These are phyloP conservation scores for Opisthocomus hoazin DNA, from an alignment of 2,113 vertebrate genomes.

Conservation along the genomic window DNA sequence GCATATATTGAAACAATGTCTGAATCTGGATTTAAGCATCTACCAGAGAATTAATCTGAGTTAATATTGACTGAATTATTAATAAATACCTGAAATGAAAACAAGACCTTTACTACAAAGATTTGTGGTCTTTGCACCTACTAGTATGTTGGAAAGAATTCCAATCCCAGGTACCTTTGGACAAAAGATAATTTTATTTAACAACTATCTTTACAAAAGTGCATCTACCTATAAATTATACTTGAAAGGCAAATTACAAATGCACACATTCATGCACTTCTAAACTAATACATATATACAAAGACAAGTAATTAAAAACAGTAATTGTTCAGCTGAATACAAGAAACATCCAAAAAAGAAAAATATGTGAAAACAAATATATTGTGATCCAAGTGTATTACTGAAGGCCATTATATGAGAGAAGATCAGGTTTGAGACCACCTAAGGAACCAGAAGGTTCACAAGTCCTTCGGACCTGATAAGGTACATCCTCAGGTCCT, in stretches of 20 bases:
- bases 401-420: background rate
- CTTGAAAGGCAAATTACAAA: background rate
- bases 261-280: background rate
- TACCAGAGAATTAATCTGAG: background rate
- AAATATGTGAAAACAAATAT: background rate
- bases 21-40: background rate
- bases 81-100: background rate
- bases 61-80: background rate
- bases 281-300: background rate
- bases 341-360: background rate
- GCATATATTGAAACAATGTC: background rate
- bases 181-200: background rate
- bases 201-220: background rate
- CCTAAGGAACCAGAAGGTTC: too few species aligned
- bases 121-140: background rate
- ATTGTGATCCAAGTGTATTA: background rate
- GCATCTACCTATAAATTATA: background rate
- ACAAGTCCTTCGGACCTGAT: too few species aligned
- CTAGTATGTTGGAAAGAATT: background rate
- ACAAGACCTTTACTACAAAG: background rate
- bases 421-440: too few species aligned
- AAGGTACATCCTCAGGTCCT: too few species aligned
- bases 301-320: background rate
- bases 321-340: background rate
- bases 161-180: background rate